Percentiles rank a stretch among this genome's conserved stretches.
Conservation (phyloP, 2,888 invertebrate species). For the Loripinus fragilis region DNA sequence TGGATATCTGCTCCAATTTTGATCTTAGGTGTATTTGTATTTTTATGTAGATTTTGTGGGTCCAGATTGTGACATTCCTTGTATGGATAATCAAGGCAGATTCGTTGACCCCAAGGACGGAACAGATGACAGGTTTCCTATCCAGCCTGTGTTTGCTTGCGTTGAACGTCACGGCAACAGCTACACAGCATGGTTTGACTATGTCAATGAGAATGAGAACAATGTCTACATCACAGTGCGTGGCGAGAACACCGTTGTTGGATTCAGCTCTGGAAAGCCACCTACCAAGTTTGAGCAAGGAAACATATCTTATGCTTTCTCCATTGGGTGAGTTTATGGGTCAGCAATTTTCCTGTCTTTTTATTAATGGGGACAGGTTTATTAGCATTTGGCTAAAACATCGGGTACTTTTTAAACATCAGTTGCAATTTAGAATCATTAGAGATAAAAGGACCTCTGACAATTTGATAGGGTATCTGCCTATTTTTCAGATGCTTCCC, state of each 20-base stretch:
- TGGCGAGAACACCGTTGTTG: slow-evolving; percentile 58
- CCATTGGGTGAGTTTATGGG: slow-evolving; percentile 64
- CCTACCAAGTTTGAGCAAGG: slow-evolving; percentile 65
- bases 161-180: slow-evolving; percentile 29
- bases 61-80: slow-evolving; percentile 69
- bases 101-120: slow-evolving; percentile 64
- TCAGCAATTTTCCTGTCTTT: no score
- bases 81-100: slow-evolving; percentile 65
- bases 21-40: no score
- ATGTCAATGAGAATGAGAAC: slow-evolving; percentile 66
- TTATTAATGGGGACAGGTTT: no score
- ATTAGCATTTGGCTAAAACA: no score
- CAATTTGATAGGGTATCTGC: no score
- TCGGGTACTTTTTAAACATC: no score
- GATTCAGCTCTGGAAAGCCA: background rate
- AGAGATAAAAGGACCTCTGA: no score
- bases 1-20: no score
- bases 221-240: slow-evolving; percentile 66
- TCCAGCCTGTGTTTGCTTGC: slow-evolving; percentile 63
- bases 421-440: no score
- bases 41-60: slow-evolving; percentile 68
- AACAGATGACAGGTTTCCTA: slow-evolving; percentile 29
- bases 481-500: no score
- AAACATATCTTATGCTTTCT: slow-evolving; percentile 55
- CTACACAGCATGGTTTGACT: slow-evolving; percentile 72